Conservation (phyloP, 2,113 vertebrate genomes). For the Speoplatyrhinus poulsoni region DNA sequence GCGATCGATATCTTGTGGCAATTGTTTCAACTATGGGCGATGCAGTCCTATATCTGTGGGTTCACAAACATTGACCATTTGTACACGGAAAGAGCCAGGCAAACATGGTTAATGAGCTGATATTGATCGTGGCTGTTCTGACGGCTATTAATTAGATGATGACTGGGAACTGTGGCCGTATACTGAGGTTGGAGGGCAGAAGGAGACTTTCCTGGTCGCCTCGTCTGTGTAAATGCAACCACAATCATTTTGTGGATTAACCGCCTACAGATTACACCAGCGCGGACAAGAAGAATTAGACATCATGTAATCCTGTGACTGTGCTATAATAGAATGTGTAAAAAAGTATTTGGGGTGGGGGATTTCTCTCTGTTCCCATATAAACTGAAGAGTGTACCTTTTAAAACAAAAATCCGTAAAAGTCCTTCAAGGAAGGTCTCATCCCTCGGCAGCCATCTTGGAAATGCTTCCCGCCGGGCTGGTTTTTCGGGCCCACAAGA, state of each 20-base stretch:
- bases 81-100: conserved; percentile 47
- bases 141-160: conserved; percentile 73
- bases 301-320: background rate
- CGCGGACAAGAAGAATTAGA: background rate
- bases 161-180: conserved; percentile 51
- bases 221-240: conserved; percentile 19
- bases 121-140: conserved; percentile 74
- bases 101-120: conserved; percentile 70
- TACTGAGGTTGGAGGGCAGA: conserved; percentile 57
- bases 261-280: background rate
- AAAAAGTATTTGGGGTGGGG: too few relatives aligned
- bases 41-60: conserved; percentile 50
- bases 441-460: too few relatives aligned
- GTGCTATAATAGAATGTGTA: too few relatives aligned
- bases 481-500: too few relatives aligned
- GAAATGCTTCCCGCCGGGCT: too few relatives aligned
- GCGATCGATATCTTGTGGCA: conserved; percentile 54
- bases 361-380: too few relatives aligned
- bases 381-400: too few relatives aligned
- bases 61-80: conserved; percentile 48
- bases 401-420: too few relatives aligned
- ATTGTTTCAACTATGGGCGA: conserved; percentile 47
- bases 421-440: too few relatives aligned
- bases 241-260: background rate
- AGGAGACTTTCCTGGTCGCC: conserved; percentile 27